Evolutionary conservation across 2,797 vertebrate genomes (phyloP).

Genomic region (Apodemus agrarius): DNA sequence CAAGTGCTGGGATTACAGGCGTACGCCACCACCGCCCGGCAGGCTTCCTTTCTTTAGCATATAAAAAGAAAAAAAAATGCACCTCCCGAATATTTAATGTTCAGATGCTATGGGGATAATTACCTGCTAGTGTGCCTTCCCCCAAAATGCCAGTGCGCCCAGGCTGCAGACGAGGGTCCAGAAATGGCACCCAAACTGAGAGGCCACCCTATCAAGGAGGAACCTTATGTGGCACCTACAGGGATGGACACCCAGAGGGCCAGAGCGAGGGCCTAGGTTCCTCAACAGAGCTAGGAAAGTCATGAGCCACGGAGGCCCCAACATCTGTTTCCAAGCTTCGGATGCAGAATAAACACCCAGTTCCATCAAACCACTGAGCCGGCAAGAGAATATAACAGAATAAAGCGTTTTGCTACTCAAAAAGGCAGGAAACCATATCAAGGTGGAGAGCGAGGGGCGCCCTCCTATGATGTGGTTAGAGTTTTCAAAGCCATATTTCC

Average conservation of each 20-base stretch:
- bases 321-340: conserved; percentile 42
- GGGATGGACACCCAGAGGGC: background rate
- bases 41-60: background rate
- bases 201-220: background rate
- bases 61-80: background rate
- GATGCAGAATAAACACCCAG: background rate
- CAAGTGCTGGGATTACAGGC: too few species aligned
- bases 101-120: background rate
- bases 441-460: background rate
- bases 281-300: background rate
- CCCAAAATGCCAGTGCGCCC: fast-evolving
- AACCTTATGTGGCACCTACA: background rate
- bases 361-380: background rate
- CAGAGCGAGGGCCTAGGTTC: background rate
- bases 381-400: background rate
- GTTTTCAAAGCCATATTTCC: conserved; percentile 30
- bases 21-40: too few species aligned
- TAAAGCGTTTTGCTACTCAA: background rate
- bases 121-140: too few species aligned
- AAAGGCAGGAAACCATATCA: conserved; percentile 1
- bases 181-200: background rate
- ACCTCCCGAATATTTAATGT: background rate
- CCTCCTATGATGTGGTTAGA: conserved; percentile 30
- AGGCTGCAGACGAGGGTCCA: background rate
- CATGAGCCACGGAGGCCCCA: background rate